A percentile compares a stretch with the other conserved stretches of the same genome.
Conservation (phyloP, 2,113 vertebrate species). For the Melanerpes aurifrons region DNA sequence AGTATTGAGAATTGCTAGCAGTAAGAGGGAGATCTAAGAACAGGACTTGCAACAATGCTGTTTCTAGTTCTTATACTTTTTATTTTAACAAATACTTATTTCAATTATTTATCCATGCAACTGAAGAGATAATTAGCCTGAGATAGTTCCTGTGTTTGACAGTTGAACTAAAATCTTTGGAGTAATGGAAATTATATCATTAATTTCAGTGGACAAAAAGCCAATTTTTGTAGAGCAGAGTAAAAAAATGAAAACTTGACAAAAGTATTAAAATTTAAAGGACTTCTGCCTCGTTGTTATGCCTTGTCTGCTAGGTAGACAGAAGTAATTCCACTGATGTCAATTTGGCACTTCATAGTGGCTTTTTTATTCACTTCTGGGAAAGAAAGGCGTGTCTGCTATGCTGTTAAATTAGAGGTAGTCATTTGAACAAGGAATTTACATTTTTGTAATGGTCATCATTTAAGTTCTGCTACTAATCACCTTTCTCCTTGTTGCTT, state of each 20-base stretch:
- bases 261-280: background rate
- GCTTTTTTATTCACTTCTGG: background rate
- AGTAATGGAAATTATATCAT: background rate
- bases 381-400: background rate
- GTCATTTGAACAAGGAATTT: background rate
- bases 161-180: background rate
- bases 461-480: background rate
- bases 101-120: background rate
- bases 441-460: background rate
- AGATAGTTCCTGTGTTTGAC: background rate
- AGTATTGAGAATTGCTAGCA: background rate
- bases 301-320: background rate
- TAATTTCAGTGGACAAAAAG: background rate
- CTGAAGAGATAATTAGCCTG: background rate
- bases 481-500: background rate
- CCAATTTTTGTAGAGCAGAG: background rate
- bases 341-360: background rate
- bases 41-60: background rate
- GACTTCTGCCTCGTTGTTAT: background rate
- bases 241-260: background rate
- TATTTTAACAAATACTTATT: background rate
- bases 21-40: background rate
- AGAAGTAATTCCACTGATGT: background rate
- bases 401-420: background rate
- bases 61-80: background rate